These are phyloP conservation scores for Clarias magur DNA, from an alignment of 2,113 vertebrate species.

Conservation along the genomic window DNA sequence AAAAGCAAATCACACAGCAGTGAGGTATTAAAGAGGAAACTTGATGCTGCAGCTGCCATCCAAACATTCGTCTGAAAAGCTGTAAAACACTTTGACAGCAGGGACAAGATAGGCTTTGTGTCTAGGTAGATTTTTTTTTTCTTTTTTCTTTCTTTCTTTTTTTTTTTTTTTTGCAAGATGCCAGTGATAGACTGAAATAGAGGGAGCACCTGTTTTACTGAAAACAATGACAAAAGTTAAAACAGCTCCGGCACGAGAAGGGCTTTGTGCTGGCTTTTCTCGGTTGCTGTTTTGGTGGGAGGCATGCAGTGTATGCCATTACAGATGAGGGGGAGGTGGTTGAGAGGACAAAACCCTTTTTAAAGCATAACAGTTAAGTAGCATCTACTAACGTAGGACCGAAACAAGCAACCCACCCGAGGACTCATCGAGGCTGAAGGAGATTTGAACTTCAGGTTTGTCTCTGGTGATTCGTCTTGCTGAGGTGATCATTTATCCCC, in stretches of 20 bases:
- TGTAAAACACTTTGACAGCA: constrained; percentile 81
- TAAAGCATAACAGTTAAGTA: constrained; percentile 4
- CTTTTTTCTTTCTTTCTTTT: background rate
- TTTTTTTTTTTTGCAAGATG: constrained; percentile 66
- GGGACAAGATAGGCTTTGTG: constrained; percentile 52
- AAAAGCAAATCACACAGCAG: constrained; percentile 87
- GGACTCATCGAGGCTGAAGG: constrained; percentile 90
- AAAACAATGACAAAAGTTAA: constrained; percentile 69
- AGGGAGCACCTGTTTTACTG: constrained; percentile 71
- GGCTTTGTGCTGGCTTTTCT: constrained; percentile 49
- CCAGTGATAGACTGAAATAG: constrained; percentile 72
- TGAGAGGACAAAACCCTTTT: constrained; percentile 25
- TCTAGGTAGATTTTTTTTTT: constrained; percentile 53
- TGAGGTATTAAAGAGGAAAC: constrained; percentile 79
- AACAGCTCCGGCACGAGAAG: constrained; percentile 58
- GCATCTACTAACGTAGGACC: background rate
- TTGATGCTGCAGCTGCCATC: constrained; percentile 88
- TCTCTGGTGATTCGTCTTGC: constrained; percentile 90
- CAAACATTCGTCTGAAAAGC: constrained; percentile 78
- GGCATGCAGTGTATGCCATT: constrained; percentile 61
- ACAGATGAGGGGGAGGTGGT: constrained; percentile 8
- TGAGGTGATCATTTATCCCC: constrained; percentile 98
- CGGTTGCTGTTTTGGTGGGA: constrained; percentile 67
- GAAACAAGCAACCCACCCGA: constrained; percentile 75
- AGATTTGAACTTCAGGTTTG: constrained; percentile 90